Percentiles rank a stretch among this genome's conserved stretches.
These are phyloP conservation scores for Cyphomyrus discorhynchus DNA, from an alignment of 2,113 vertebrate species.

Conservation along the genomic window DNA sequence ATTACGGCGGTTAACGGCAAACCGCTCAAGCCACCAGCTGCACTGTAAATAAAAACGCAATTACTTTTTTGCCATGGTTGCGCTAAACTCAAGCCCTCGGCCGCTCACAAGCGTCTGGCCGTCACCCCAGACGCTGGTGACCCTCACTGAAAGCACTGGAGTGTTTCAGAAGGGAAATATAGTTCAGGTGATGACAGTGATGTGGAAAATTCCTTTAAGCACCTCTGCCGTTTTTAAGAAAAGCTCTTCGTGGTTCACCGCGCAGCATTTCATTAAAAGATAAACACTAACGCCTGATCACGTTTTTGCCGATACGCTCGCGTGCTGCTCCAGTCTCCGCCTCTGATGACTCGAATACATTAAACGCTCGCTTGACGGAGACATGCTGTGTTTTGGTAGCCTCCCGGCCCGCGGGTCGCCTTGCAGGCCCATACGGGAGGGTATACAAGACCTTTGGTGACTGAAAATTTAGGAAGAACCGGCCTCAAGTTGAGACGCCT, in stretches of 20 bases:
- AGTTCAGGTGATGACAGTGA: not conserved
- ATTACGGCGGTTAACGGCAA: conserved; percentile 6
- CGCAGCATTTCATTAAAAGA: conserved; percentile 31
- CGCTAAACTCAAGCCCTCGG: not conserved
- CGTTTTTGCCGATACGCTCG: not conserved
- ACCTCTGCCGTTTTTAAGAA: not conserved
- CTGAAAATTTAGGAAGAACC: not conserved
- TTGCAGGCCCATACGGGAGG: not conserved
- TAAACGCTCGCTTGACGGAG: not conserved
- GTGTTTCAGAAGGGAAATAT: not conserved
- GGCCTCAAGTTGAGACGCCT: not conserved
- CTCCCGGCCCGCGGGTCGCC: not conserved
- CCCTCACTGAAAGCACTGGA: not conserved
- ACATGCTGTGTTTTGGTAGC: not conserved
- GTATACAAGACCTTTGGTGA: not conserved
- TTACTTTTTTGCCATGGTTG: not conserved
- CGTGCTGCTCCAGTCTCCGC: not conserved
- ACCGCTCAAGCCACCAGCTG: not conserved
- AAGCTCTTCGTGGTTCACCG: conserved; percentile 5
- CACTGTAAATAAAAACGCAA: not conserved
- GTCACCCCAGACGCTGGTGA: not conserved
- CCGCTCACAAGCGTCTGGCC: not conserved
- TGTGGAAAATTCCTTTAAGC: not conserved
- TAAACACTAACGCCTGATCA: conserved; percentile 23
- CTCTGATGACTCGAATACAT: not conserved